These are phyloP conservation scores for Mus spretus DNA, from an alignment of 2,797 vertebrate species.

Conservation along the genomic window DNA sequence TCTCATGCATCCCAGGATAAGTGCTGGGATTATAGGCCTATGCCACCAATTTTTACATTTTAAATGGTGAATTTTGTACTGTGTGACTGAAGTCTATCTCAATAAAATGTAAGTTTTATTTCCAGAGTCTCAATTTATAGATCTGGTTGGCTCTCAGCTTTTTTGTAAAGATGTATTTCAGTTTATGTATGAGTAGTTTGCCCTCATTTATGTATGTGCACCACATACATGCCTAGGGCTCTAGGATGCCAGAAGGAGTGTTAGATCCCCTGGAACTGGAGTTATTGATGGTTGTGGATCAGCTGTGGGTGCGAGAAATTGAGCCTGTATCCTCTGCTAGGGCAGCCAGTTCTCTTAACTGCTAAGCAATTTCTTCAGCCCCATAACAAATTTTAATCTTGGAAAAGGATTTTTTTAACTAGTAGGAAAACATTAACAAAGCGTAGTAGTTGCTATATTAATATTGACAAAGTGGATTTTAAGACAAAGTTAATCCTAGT, in stretches of 20 bases:
- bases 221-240: neutral
- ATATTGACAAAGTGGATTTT: neutral
- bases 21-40: neutral
- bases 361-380: neutral
- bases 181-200: neutral
- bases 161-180: neutral
- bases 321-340: neutral
- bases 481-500: neutral
- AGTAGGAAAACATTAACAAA: constrained; percentile 24
- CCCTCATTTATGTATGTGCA: neutral
- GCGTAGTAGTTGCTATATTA: neutral
- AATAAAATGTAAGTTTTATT: neutral
- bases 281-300: neutral
- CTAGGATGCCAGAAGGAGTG: neutral
- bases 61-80: neutral
- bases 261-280: neutral
- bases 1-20: neutral
- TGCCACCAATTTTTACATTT: neutral
- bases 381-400: constrained; percentile 26
- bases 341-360: neutral
- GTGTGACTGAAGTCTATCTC: constrained; percentile 9
- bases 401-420: neutral
- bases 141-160: neutral
- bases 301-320: neutral
- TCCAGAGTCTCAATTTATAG: neutral